These are phyloP conservation scores for Plebejus melissa DNA, from an alignment of 2,888 invertebrate species.

Conservation along the genomic window DNA sequence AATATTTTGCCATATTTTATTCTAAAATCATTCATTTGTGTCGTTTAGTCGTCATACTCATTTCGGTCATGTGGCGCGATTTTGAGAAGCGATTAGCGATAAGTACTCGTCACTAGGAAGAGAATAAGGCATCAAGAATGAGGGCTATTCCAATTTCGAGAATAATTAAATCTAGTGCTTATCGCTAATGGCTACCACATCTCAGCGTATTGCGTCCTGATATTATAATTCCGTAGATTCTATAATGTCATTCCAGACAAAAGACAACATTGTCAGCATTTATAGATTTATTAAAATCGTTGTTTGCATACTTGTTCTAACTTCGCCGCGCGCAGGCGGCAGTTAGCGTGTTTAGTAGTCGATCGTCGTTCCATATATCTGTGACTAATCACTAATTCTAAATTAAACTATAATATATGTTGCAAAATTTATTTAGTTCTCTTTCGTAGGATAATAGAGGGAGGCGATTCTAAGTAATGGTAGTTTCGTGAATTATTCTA, in stretches of 20 bases:
- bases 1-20: conserved; percentile 74
- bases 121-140: neutral
- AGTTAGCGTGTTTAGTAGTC: conserved; percentile 58
- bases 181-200: conserved; percentile 32
- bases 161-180: neutral
- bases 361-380: conserved; percentile 53
- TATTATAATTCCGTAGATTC: conserved; percentile 50
- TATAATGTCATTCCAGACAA: conserved; percentile 76
- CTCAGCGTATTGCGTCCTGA: conserved; percentile 49
- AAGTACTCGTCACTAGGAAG: neutral
- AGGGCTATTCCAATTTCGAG: no score
- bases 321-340: conserved; percentile 48
- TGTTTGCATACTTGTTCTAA: conserved; percentile 43
- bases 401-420: conserved; percentile 45
- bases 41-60: conserved; percentile 37
- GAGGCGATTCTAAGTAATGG: conserved; percentile 41
- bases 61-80: neutral
- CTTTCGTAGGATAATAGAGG: conserved; percentile 38
- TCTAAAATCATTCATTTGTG: conserved; percentile 47
- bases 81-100: neutral
- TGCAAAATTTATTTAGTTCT: conserved; percentile 46
- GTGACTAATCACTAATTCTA: conserved; percentile 58
- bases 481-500: conserved; percentile 55
- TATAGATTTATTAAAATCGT: conserved; percentile 61
- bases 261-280: conserved; percentile 78